Base-by-base conservation (phyloP, 1,140 invertebrate genomes). In the Magallana angulata region DNA sequence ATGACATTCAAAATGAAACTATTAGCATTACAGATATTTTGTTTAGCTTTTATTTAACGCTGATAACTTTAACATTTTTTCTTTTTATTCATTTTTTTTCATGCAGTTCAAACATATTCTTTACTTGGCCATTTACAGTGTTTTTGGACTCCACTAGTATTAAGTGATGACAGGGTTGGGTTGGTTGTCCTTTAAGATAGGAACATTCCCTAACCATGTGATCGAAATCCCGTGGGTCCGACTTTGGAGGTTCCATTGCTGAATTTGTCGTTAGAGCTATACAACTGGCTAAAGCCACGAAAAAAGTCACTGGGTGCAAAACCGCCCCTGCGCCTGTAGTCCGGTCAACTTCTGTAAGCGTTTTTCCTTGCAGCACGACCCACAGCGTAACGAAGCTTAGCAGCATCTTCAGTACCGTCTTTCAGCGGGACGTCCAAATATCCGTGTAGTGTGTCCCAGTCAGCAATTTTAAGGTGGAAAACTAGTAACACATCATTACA, bases 201-300 rank as follows among this genome's bases (percentile, higher is more conserved):
- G 68, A 36, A 8, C 84, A 85, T 30, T 85, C 68, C 12, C 84
- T 56, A 36, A 76, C 57, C 30, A 85, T 14, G 84, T 57, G 84
- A 7, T 64, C 84, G 3, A 36, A 36, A 57, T 76, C 24, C 56
- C 5, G 16, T 36, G 57, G n/a, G 12, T 57, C 14, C 18, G 57
- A 58, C 56, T 18, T 36, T 57, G 14, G 62, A 16, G 5, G 14
- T 14, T 11, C 57, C 56, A 7, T 36, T 58, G 6, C 57, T 56
- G 36, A n/a, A 57, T 8, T 11, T 80, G 36, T 68, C 71, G 7
- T 18, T 1, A 56, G 36, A 18, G n/a, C 56, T 82, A 85, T 7
- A 85, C 62, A 68, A n/a, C 9, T 57, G 5, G 84, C 57, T 57
- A 85, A 76, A 85, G 85, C 71, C 85, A 86, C 85, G 85, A 85